Base-by-base conservation (phyloP, 37 sponge, comb jelly and placozoan species). In the Chondrosia reniformis region DNA sequence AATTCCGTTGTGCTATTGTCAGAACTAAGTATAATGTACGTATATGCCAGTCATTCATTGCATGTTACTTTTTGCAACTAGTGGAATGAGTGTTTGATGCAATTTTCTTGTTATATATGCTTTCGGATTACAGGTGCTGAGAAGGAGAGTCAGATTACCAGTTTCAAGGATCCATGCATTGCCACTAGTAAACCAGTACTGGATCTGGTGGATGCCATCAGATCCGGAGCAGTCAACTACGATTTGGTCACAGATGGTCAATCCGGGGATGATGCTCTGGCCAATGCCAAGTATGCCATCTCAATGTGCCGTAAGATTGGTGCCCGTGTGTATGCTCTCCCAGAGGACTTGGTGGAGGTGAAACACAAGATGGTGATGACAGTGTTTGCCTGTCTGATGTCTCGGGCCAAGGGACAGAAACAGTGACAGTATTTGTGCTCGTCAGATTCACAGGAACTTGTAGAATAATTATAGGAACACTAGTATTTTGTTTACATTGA, bases 291-390 rank as follows among this genome's bases (percentile, higher is more conserved):
- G 67, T 97, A 97, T 67, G 97, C 97, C 74, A 94, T 97, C 80
- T 92, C 95, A 49, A 94, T 95, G 93, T 88, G 84, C 24, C 74
- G 95, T 0, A 94, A 97, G 87, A 89, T 94, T 40, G 97, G 97
- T 13, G 97, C 97, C 3, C 82, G 94, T 38, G 92, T 97, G 45
- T 97, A 91, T 75, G 97, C 97, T 28, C 90, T 97, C 58, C 94
- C 97, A 38, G 97, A 97, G 25, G 97, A 97, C 79, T 85, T 97
- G 40, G 89, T 94, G 21, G 97, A 97, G 83, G 88, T 81, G 13
- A 97, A 97, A 43, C 87, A 76, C 39, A 97, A 97, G 88, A 97
- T 97, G 97, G 89, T 94, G 21, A 75, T 97, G 83, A 97, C 97
- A 6, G 89, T 97, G 63, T 97, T 97, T 63, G 97, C 97, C 54